phyloP scores from a whole-genome alignment of 2,797 vertebrate species.

The Sciurus vulgaris region DNA sequence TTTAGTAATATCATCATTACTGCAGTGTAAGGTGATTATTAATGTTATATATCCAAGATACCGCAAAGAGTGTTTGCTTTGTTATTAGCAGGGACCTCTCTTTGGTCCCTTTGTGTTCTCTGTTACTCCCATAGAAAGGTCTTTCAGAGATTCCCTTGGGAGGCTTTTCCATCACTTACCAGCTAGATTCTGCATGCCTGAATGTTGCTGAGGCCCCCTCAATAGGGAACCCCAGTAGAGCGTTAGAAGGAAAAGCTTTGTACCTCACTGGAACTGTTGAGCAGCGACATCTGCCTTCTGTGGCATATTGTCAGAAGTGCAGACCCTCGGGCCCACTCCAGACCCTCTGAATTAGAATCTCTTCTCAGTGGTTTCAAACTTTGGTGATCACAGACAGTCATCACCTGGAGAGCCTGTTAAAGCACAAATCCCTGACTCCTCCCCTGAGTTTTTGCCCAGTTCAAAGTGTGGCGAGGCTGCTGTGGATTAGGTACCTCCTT shows the following conservation, averaged over 20 bases:
- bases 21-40: background rate
- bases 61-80: background rate
- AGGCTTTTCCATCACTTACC: background rate
- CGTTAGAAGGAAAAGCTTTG: background rate
- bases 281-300: background rate
- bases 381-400: accelerated
- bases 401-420: background rate
- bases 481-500: too few relatives aligned
- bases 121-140: background rate
- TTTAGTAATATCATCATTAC: background rate
- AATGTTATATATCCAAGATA: background rate
- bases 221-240: background rate
- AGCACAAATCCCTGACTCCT: background rate
- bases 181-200: background rate
- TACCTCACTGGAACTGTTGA: background rate
- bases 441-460: background rate
- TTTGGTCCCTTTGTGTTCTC: background rate
- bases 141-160: background rate
- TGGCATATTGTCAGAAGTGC: background rate
- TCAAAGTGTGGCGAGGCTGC: accelerated
- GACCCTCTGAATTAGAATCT: background rate
- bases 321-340: background rate
- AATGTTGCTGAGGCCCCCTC: background rate
- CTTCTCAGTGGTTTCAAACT: background rate
- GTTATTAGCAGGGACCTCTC: background rate